These are phyloP conservation scores for Drosophila infuscata DNA, from an alignment of 2,888 invertebrate genomes.

Conservation along the genomic window DNA sequence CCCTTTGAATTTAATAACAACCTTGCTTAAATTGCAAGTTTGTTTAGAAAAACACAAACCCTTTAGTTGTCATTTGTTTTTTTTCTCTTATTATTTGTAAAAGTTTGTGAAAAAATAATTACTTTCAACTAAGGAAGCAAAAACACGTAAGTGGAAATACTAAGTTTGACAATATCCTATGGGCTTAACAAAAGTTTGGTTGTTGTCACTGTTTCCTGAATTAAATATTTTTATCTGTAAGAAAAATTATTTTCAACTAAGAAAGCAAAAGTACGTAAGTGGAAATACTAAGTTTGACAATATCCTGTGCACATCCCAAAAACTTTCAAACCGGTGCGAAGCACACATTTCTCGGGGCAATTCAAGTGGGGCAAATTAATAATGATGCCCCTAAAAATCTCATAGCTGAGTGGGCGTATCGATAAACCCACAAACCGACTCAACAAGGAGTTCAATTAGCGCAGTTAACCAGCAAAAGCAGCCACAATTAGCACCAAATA, in stretches of 20 bases:
- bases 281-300: background rate
- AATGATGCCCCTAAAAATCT: conserved; percentile 1
- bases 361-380: background rate
- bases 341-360: background rate
- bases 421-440: conserved; percentile 35
- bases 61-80: background rate
- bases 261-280: background rate
- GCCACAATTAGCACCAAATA: conserved; percentile 73
- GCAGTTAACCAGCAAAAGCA: conserved; percentile 57
- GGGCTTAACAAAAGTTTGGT: background rate
- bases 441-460: conserved; percentile 65
- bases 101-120: background rate
- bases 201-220: background rate
- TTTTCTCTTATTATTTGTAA: background rate
- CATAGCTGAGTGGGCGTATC: conserved; percentile 21
- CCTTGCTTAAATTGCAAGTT: background rate
- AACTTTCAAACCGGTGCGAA: background rate
- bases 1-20: background rate
- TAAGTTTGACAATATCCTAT: background rate
- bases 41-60: background rate
- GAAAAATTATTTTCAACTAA: background rate
- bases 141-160: background rate
- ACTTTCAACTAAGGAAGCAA: background rate
- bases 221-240: background rate
- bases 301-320: conserved; percentile 1